Percentiles rank a stretch among this genome's conserved stretches.
These are phyloP conservation scores for Morone chrysops DNA, from an alignment of 2,113 vertebrate species.

Conservation along the genomic window DNA sequence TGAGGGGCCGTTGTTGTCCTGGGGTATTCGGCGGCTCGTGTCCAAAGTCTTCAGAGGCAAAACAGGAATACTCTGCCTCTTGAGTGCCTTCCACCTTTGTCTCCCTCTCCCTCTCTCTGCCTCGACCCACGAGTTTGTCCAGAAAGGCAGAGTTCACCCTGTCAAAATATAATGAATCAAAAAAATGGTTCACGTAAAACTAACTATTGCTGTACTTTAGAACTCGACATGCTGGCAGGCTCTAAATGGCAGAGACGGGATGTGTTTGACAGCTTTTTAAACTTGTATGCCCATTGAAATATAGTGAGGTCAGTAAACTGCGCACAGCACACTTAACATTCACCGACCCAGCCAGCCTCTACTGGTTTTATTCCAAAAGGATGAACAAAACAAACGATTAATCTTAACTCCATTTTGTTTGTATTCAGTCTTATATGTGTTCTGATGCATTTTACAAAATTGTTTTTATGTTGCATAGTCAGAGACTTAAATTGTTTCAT, in stretches of 20 bases:
- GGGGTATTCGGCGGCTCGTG: background rate
- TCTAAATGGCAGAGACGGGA: constrained; percentile 1
- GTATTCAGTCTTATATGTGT: background rate
- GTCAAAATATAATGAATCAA: constrained; percentile 56
- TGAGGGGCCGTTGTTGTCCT: constrained; percentile 14
- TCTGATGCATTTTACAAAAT: background rate
- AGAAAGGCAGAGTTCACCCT: constrained; percentile 90
- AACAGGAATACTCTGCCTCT: constrained; percentile 2
- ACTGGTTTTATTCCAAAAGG: constrained; percentile 22
- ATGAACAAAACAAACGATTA: constrained; percentile 36
- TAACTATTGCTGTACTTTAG: background rate
- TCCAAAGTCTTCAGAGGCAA: background rate
- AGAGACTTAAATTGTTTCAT: background rate
- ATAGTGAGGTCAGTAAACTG: constrained; percentile 29
- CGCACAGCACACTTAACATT: constrained; percentile 12
- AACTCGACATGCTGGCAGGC: constrained; percentile 5
- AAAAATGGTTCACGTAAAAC: constrained; percentile 21
- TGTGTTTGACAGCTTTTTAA: constrained; percentile 54
- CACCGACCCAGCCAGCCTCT: background rate
- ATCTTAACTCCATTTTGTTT: constrained; percentile 12
- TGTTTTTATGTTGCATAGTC: background rate
- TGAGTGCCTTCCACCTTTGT: background rate
- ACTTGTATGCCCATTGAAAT: constrained; percentile 31
- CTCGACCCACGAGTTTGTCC: constrained; percentile 82
- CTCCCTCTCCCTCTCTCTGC: constrained; percentile 32